phyloP scores from a whole-genome alignment of 2,113 vertebrate genomes.

The Syngnathus typhle region DNA sequence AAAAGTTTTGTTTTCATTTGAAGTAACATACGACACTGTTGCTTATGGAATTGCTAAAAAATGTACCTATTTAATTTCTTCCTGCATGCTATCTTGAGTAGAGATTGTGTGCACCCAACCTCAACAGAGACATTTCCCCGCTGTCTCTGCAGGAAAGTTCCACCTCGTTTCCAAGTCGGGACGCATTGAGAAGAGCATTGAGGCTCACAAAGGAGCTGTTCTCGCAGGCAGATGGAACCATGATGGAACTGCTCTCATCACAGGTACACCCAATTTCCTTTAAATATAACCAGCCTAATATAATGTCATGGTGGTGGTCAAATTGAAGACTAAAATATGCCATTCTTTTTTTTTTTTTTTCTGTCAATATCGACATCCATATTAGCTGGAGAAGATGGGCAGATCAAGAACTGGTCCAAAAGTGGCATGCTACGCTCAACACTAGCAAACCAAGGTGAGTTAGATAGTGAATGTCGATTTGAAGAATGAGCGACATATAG shows the following conservation, averaged over 20 bases:
- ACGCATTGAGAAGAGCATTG: slow-evolving; percentile 91
- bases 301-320: neutral
- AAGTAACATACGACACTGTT: neutral
- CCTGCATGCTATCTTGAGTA: neutral
- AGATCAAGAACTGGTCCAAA: slow-evolving; percentile 98
- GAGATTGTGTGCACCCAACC: slow-evolving; percentile 1
- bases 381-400: slow-evolving; percentile 92
- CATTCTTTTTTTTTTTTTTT: neutral
- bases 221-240: slow-evolving; percentile 91
- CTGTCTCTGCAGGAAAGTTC: slow-evolving; percentile 81
- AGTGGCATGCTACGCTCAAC: slow-evolving; percentile 96
- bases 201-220: slow-evolving; percentile 90
- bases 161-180: slow-evolving; percentile 87
- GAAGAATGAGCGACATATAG: neutral
- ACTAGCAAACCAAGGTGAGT: slow-evolving; percentile 85
- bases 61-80: neutral
- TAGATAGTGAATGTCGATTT: slow-evolving; percentile 4
- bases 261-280: slow-evolving; percentile 67
- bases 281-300: neutral
- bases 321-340: neutral
- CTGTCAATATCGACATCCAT: neutral
- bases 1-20: neutral
- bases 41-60: neutral
- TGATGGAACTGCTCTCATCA: slow-evolving; percentile 90
- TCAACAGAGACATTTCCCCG: slow-evolving; percentile 1